Percentiles rank a stretch among this genome's conserved stretches.
Evolutionary conservation across 2,797 vertebrate species (phyloP).

Genomic region (Melanitta fusca): DNA sequence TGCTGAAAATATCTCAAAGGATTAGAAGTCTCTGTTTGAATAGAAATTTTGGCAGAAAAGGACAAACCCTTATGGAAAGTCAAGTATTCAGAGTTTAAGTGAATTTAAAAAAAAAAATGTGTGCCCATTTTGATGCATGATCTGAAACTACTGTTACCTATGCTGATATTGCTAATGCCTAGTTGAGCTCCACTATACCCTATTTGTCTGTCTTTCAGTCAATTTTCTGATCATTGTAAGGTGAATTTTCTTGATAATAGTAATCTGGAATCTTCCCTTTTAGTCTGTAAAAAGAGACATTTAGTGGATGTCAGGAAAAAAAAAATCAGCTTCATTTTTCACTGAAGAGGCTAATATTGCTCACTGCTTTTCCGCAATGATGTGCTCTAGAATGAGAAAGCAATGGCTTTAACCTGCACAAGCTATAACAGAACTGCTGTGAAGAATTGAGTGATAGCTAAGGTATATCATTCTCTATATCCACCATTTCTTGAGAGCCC

Average conservation of each 20-base stretch:
- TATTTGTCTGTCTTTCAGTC: background rate
- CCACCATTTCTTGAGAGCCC: background rate
- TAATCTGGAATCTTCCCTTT: background rate
- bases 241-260: background rate
- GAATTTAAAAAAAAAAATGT: background rate
- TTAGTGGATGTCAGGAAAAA: background rate
- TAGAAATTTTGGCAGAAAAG: background rate
- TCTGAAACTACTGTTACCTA: background rate
- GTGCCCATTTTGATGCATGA: background rate
- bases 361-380: fast-evolving
- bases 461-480: background rate
- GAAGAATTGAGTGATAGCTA: background rate
- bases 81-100: background rate
- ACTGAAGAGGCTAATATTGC: background rate
- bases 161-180: background rate
- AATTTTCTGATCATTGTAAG: background rate
- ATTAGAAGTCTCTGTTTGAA: background rate
- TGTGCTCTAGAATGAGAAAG: background rate
- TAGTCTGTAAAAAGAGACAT: background rate
- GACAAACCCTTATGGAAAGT: background rate
- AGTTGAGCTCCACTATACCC: background rate
- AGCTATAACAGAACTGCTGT: background rate
- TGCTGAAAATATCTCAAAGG: background rate
- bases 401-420: background rate
- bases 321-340: background rate